A percentile compares a stretch with the other conserved stretches of the same genome.
phyloP scores from a whole-genome alignment of 2,888 invertebrate genomes.

The Meteorus cinctellus region DNA sequence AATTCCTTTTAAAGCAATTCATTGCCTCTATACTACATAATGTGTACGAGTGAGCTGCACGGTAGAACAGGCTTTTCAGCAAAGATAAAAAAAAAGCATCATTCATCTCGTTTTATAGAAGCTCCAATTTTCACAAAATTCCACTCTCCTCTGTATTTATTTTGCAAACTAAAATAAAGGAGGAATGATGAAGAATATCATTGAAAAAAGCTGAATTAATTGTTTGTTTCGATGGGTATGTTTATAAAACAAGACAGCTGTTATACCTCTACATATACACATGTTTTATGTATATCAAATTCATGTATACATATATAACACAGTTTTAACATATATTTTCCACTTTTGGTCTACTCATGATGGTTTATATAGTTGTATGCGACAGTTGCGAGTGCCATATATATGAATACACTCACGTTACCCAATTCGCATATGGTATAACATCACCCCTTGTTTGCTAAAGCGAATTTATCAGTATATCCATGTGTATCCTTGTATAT shows the following conservation, averaged over 20 bases:
- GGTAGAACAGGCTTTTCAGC: slow-evolving; percentile 17
- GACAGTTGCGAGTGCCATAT: neutral
- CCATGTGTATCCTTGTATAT: neutral
- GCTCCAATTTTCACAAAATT: neutral
- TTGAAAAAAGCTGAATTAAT: too few species aligned
- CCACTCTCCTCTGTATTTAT: neutral
- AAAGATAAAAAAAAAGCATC: neutral
- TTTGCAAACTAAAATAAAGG: neutral
- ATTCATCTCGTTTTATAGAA: neutral
- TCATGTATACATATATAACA: neutral
- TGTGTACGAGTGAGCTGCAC: neutral
- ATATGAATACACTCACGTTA: slow-evolving; percentile 8
- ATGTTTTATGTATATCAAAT: neutral
- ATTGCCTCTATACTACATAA: slow-evolving; percentile 23
- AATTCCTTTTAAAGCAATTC: slow-evolving; percentile 43
- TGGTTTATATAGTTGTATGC: slow-evolving; percentile 6
- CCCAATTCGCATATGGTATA: slow-evolving; percentile 62
- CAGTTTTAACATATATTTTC: neutral
- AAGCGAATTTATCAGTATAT: slow-evolving; percentile 50
- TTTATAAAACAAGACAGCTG: too few species aligned
- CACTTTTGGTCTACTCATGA: slow-evolving; percentile 2
- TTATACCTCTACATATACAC: too few species aligned
- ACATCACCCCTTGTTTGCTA: slow-evolving; percentile 65
- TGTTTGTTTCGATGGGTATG: too few species aligned
- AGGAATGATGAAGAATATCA: neutral